Evolutionary conservation across 2,888 invertebrate genomes (phyloP), one percentile per base, ranked within the genome.

Genomic region (Anorthoa munda): DNA sequence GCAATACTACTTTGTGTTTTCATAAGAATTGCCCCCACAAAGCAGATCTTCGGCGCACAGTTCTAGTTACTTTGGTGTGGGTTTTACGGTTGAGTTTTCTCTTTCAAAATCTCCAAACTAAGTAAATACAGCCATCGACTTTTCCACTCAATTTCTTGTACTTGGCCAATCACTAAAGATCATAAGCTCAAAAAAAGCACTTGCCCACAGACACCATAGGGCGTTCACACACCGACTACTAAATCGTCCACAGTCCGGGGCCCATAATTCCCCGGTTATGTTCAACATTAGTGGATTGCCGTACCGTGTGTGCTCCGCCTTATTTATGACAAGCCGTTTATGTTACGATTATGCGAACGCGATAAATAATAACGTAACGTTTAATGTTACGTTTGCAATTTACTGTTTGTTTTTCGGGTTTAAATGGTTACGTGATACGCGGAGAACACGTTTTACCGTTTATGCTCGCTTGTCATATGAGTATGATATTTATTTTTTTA

Each of bases 251-350:
- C 82, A 59, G 18, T 39, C 39, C 67, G 23, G 17, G 11, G 31
- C 67, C 68, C 75, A 84, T 82, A 82, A 83, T 58, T 79, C 65
- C 55, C 66, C 64, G 50, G 69, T 76, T 65, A 76, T 79, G 82
- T 73, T 70, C 65, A 70, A 58, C 79, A 79, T 83, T 83, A 84
- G 85, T 72, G 79, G 79, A 84, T 83, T 79, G 79, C 73, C 64
- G 78, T 65, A 74, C 72, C 73, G 82, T 77, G 75, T 73, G 72
- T 70, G 69, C 73, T 46, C 26, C 48, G 15, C 66, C 72, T 85
- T 77, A 77, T 84, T 85, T 85, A 83, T 76, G 81, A 66, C 64
- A 45, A 67, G 45, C 46, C 68, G 63, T 74, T 82, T 70, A 82
- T 80, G 81, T 75, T 71, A 79, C 71, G 79, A 81, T 80, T 81